Percentiles rank a stretch among this genome's conserved stretches.
Conservation (phyloP, 1,140 invertebrate genomes). For the Antheraea mylitta region DNA sequence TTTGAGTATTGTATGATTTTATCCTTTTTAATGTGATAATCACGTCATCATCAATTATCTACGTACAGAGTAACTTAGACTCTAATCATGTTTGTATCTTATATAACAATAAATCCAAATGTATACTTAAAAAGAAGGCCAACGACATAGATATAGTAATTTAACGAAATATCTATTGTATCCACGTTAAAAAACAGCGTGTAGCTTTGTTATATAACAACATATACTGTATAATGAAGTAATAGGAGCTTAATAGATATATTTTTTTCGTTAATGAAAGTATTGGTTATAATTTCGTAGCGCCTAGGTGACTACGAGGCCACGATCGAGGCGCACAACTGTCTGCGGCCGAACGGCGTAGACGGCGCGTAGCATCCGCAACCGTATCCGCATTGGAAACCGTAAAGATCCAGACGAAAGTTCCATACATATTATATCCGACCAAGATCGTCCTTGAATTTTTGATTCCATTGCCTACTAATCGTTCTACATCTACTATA, state of each 20-base stretch:
- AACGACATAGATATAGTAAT: too few species aligned
- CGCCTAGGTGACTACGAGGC: not conserved
- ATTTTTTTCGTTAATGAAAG: not conserved
- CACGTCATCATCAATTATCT: too few species aligned
- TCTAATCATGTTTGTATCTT: too few species aligned
- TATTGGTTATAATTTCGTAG: not conserved
- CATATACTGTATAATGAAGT: not conserved
- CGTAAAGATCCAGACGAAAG: not conserved
- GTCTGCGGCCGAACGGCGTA: conserved; percentile 5
- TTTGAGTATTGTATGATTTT: too few species aligned
- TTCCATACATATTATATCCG: not conserved
- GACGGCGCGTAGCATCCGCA: conserved; percentile 16
- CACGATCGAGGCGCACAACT: not conserved
- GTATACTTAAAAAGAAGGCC: too few species aligned
- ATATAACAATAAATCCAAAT: too few species aligned
- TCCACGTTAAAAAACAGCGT: too few species aligned
- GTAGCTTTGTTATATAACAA: not conserved
- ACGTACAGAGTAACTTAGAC: too few species aligned
- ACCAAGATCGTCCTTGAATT: not conserved
- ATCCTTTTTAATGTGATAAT: too few species aligned
- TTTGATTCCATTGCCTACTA: not conserved
- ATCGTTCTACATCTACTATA: not conserved
- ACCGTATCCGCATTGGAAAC: conserved; percentile 13
- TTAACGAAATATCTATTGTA: too few species aligned
- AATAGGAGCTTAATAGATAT: not conserved